Base-by-base conservation (phyloP, 30 jellyfish, hydroid and myxozoan species). In the Euphysa ruthae region DNA sequence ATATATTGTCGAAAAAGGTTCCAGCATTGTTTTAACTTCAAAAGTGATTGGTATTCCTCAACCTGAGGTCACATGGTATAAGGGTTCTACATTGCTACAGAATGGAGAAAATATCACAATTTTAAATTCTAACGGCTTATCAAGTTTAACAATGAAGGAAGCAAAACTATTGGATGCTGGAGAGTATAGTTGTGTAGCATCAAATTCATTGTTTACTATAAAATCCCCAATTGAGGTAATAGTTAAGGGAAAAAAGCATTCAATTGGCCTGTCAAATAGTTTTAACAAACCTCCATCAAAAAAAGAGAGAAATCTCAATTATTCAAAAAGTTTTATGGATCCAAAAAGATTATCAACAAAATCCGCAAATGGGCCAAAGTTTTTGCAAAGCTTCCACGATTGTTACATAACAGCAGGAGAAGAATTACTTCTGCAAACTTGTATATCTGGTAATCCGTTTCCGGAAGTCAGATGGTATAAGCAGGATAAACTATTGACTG, bases 381-480 rank as follows among this genome's bases (percentile, higher is more conserved):
- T 68, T 49, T 51, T 68, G 29, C 54, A 68, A 42, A 29, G 55
- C 27, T 43, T 68, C 6, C 74, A 49, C 27, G 80, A 68, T 50
- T 30, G 49, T 16, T 69, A 90, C 26, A 75, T 75, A 6, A 42
- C 31, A 46, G 87, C 57, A 63, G 91, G 93, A n/a, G 91, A 64
- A 23, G 51, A 79, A 62, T 77, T 69, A n/a, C 32, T 35, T 18
- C 72, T 90, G 43, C 87, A 77, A 35, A 85, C 92, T 16, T 29
- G 62, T 27, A 84, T 82, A 21, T 60, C 75, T 21, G 98, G 98
- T n/a, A 63, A 56, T 55, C 98, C 98, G 32, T 55, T 69, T n/a
- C 98, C 98, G 0, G 91, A 76, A 23, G 79, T 90, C 1, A 63
- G 71, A 52, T 90, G 98, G 98, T 82, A 66, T 60, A 90, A 90